phyloP scores from a whole-genome alignment of 2,888 invertebrate species.

The Erebia ligea region DNA sequence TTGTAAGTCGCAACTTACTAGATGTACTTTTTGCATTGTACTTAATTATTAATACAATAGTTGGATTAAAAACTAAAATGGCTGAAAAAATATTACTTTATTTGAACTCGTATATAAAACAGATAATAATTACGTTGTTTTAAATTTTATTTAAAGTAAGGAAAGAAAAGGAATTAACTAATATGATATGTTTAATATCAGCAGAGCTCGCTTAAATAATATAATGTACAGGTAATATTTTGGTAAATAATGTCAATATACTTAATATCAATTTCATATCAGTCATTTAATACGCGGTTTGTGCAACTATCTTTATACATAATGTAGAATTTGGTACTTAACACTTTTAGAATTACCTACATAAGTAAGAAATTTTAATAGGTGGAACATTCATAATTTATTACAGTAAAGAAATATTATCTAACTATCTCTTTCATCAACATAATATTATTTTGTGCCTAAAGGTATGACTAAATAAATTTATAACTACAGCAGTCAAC shows the following conservation, averaged over 20 bases:
- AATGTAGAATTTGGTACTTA: constrained; percentile 49
- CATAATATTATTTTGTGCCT: neutral
- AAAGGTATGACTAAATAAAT: neutral
- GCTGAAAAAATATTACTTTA: too few species aligned
- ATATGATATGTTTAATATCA: neutral
- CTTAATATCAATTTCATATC: constrained; percentile 81
- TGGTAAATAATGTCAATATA: constrained; percentile 78
- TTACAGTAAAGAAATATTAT: constrained; percentile 19
- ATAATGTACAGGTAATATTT: constrained; percentile 61
- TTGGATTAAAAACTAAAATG: neutral
- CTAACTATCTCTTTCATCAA: neutral
- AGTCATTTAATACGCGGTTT: constrained; percentile 59
- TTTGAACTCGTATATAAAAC: too few species aligned
- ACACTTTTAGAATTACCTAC: constrained; percentile 40
- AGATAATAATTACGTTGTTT: too few species aligned
- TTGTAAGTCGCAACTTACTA: too few species aligned
- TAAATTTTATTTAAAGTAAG: neutral
- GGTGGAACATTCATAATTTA: neutral
- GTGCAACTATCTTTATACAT: constrained; percentile 58
- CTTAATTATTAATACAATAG: too few species aligned
- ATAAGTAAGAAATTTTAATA: constrained; percentile 39
- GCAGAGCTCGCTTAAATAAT: constrained; percentile 46
- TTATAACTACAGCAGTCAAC: constrained; percentile 7
- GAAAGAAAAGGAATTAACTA: neutral
- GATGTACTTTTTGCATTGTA: too few species aligned